Evolutionary conservation across 2,888 invertebrate species (phyloP).

Genomic region (Acleris literana): DNA sequence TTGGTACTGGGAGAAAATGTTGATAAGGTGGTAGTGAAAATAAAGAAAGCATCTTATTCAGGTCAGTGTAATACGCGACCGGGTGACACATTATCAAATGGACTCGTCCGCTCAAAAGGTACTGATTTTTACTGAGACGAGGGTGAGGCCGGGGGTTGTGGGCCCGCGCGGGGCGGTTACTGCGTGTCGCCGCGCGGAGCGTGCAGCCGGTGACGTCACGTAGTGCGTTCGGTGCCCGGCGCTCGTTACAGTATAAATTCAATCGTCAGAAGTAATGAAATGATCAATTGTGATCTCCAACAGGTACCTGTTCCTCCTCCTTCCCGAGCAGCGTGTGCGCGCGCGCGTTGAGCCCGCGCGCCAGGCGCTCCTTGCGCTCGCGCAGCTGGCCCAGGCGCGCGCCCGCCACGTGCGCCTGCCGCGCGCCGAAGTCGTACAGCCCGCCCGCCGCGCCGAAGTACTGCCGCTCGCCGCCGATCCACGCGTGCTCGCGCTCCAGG

Average conservation of each 20-base stretch:
- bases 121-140: not conserved
- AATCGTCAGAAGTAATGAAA: no score
- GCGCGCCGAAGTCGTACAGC: slow-evolving; percentile 86
- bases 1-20: slow-evolving; percentile 78
- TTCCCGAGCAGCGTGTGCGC: slow-evolving; percentile 94
- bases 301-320: slow-evolving; percentile 94
- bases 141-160: no score
- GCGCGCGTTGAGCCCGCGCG: slow-evolving; percentile 83
- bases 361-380: slow-evolving; percentile 86
- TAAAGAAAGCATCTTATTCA: no score
- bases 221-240: no score
- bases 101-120: no score
- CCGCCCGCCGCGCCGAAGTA: slow-evolving; percentile 90
- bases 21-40: slow-evolving; percentile 6
- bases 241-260: no score
- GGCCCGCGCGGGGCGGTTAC: no score
- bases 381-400: slow-evolving; percentile 80
- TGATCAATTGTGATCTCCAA: slow-evolving; percentile 48
- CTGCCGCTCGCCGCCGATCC: slow-evolving; percentile 90
- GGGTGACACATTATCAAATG: no score
- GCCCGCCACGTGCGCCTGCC: slow-evolving; percentile 83
- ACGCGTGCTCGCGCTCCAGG: slow-evolving; percentile 83
- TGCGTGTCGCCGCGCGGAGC: no score
- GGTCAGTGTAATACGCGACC: no score
- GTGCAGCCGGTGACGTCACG: no score